phyloP scores from a whole-genome alignment of 2,888 invertebrate genomes.

The Bellardia bayeri region DNA sequence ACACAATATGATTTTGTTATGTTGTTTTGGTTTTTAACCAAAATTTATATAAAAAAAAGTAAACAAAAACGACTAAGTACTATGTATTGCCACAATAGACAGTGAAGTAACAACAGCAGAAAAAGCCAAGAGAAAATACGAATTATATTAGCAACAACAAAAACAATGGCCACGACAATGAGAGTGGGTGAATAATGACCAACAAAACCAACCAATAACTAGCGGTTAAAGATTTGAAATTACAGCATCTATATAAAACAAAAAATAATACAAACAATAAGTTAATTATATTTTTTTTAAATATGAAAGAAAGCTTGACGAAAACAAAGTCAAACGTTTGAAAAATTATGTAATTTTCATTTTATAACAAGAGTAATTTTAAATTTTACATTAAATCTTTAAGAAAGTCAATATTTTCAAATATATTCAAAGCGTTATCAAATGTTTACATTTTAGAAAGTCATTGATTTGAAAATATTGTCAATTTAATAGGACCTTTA shows the following conservation, averaged over 20 bases:
- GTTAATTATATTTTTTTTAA: no score
- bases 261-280: not conserved
- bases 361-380: no score
- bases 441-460: no score
- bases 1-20: conserved; percentile 6
- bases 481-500: no score
- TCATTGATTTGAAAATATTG: no score
- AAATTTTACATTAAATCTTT: no score
- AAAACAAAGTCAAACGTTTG: no score
- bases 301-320: no score
- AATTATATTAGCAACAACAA: conserved; percentile 5
- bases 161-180: conserved; percentile 14
- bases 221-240: conserved; percentile 21
- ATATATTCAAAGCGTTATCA: no score
- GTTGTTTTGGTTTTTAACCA: conserved; percentile 10
- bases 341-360: no score
- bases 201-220: not conserved
- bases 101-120: not conserved
- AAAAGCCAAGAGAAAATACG: not conserved
- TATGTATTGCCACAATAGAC: not conserved
- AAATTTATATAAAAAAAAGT: conserved; percentile 12
- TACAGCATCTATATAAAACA: not conserved
- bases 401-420: no score
- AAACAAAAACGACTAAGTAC: not conserved
- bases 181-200: conserved; percentile 3